A percentile compares a stretch with the other conserved stretches of the same genome.
Evolutionary conservation across 1,140 invertebrate species (phyloP).

Genomic region (Uloborus diversus): DNA sequence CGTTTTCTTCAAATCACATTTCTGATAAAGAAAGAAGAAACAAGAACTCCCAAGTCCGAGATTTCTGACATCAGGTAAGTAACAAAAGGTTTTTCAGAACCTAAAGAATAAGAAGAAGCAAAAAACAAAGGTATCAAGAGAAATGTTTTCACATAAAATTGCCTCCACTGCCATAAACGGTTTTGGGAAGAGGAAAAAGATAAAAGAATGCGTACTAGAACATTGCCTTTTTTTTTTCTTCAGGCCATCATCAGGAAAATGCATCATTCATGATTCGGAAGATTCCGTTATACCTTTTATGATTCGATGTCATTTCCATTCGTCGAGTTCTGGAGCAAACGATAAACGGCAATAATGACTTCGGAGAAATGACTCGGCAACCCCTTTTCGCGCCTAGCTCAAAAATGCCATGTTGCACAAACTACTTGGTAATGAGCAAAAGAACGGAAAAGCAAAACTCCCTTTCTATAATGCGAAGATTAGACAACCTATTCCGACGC

Average conservation of each 20-base stretch:
- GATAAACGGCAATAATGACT: constrained; percentile 4
- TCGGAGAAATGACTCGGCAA: no score
- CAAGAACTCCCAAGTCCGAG: neutral
- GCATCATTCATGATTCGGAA: constrained; percentile 13
- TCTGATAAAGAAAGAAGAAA: constrained; percentile 13
- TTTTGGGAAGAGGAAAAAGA: neutral
- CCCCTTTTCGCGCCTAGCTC: no score
- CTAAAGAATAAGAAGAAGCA: neutral
- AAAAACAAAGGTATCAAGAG: neutral
- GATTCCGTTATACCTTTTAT: neutral
- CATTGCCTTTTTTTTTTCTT: neutral
- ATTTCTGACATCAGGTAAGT: neutral
- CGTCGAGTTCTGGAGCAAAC: neutral
- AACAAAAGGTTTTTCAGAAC: neutral
- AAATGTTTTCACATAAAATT: constrained; percentile 17
- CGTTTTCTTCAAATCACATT: constrained; percentile 18
- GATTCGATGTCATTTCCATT: constrained; percentile 12
- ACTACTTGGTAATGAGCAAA: neutral
- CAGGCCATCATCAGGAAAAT: neutral
- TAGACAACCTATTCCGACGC: no score
- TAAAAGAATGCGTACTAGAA: neutral
- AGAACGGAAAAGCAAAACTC: neutral
- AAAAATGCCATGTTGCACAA: no score
- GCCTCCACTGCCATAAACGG: neutral
- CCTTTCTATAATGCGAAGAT: neutral